Evolutionary conservation across 2,113 vertebrate species (phyloP).

Genomic region (Ptilorrhoa leucosticta): DNA sequence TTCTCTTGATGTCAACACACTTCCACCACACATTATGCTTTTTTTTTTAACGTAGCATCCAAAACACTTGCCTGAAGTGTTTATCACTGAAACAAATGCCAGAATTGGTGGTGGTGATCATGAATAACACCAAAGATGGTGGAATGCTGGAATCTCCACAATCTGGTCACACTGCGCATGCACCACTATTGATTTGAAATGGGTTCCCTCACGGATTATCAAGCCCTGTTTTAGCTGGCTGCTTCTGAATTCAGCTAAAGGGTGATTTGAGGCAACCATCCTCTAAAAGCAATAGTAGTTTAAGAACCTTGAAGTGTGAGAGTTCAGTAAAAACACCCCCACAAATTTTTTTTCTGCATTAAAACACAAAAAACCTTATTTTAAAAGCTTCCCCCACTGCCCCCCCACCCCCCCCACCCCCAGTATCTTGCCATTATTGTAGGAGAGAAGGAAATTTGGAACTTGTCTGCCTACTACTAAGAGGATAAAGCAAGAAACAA

Average conservation of each 20-base stretch:
- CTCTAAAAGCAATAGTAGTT: neutral
- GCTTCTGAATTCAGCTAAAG: neutral
- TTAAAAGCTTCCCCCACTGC: neutral
- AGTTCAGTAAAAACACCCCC: neutral
- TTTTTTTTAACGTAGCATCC: neutral
- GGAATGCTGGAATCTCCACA: rapidly evolving
- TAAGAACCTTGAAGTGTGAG: neutral
- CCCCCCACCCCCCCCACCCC: too few relatives aligned
- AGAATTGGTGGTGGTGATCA: neutral
- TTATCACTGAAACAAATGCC: neutral
- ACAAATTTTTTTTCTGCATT: neutral
- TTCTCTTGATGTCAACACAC: neutral
- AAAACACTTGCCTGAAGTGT: neutral
- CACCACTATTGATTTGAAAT: neutral
- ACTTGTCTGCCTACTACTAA: neutral
- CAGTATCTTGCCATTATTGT: neutral
- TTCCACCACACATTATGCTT: neutral
- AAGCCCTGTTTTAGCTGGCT: neutral
- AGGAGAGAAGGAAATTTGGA: neutral
- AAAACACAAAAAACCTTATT: neutral
- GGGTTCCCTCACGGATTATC: neutral
- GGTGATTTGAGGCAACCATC: neutral
- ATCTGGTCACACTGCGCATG: neutral
- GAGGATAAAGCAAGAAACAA: neutral
- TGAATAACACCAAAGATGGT: neutral